Evolutionary conservation across 2,113 vertebrate species (phyloP).

Genomic region (Otis tarda): DNA sequence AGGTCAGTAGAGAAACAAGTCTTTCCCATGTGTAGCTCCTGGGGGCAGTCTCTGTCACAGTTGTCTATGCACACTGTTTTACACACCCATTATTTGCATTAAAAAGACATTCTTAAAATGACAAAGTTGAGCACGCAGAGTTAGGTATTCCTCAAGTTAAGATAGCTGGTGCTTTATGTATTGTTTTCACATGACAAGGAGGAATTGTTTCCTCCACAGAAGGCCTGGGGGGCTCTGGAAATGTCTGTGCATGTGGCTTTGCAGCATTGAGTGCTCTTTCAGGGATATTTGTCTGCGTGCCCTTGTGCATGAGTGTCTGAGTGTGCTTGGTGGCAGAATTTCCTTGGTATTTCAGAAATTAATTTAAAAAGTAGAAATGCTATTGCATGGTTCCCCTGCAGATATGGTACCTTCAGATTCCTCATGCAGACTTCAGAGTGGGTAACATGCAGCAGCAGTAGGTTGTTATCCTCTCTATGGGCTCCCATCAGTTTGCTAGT

Average conservation of each 20-base stretch:
- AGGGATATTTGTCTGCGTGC: not conserved
- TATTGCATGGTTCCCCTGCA: not conserved
- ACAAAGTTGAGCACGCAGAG: not conserved
- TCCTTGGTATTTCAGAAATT: not conserved
- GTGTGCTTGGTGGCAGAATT: not conserved
- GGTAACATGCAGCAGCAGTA: not conserved
- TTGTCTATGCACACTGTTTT: not conserved
- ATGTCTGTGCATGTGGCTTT: not conserved
- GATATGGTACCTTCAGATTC: not conserved
- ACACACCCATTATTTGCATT: not conserved
- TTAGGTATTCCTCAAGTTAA: not conserved
- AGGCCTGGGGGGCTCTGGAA: not conserved
- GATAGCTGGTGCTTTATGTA: not conserved
- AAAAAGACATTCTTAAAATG: not conserved
- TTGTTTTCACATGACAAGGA: not conserved
- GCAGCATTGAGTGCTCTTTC: not conserved
- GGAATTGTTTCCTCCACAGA: not conserved
- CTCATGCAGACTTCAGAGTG: not conserved
- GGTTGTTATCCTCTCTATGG: not conserved
- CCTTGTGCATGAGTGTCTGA: not conserved
- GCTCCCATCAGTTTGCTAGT: not conserved
- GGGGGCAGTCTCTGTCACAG: not conserved
- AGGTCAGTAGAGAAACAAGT: not conserved
- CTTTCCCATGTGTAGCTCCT: not conserved
- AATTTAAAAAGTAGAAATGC: not conserved